Percentiles rank a stretch among this genome's conserved stretches.
Evolutionary conservation across 1,140 invertebrate genomes (phyloP).

Genomic region (Leptinotarsa lineolata): DNA sequence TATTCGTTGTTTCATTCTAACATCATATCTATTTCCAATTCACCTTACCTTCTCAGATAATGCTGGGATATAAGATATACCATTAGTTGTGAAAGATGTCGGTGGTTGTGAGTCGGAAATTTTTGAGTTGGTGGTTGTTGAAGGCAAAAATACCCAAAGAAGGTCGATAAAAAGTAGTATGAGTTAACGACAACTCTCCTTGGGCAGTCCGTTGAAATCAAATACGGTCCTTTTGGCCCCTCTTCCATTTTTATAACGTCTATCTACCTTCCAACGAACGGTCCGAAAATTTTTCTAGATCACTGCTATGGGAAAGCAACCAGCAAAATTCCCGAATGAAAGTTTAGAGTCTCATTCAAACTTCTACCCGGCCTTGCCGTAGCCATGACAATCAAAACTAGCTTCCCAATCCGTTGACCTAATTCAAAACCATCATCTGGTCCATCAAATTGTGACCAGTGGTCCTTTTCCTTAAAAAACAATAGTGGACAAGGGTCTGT

Average conservation of each 20-base stretch:
- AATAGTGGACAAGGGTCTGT: constrained; percentile 20
- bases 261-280: not conserved
- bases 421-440: constrained; percentile 19
- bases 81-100: no score
- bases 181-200: no score
- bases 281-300: not conserved
- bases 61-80: no score
- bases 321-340: not conserved
- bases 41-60: no score
- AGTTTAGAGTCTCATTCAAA: not conserved
- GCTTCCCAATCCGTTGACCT: constrained; percentile 23
- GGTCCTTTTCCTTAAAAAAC: constrained; percentile 14
- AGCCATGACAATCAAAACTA: not conserved
- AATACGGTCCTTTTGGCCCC: no score
- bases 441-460: constrained; percentile 26
- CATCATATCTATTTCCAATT: no score
- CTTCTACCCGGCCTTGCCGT: not conserved
- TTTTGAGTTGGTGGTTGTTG: no score
- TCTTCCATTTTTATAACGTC: not conserved
- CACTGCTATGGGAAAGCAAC: not conserved
- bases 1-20: no score
- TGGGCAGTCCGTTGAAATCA: not conserved
- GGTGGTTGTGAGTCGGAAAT: no score
- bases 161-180: no score
- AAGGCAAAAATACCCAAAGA: no score